These are phyloP conservation scores for Thysanoteuthis rhombus DNA, from an alignment of 2,888 invertebrate genomes.

Conservation along the genomic window DNA sequence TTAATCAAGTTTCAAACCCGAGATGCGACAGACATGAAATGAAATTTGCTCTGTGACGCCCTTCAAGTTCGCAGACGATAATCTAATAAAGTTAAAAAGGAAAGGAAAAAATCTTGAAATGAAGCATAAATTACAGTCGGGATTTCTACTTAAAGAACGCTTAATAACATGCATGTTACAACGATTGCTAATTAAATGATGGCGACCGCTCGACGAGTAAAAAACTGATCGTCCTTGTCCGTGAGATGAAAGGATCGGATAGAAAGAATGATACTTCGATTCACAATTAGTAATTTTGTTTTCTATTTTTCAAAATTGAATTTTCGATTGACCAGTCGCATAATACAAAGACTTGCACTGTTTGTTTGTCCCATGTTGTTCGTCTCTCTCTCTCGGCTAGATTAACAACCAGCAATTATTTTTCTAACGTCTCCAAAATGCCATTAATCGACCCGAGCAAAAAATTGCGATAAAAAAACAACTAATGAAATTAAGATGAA, in stretches of 20 bases:
- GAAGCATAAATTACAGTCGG: background rate
- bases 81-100: background rate
- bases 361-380: background rate
- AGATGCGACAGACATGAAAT: background rate
- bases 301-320: background rate
- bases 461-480: no score
- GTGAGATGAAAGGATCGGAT: background rate
- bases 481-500: no score
- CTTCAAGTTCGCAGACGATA: background rate
- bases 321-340: background rate
- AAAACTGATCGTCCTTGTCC: background rate
- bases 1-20: background rate
- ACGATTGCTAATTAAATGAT: background rate
- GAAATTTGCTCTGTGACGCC: background rate
- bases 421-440: background rate
- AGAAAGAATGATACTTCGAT: background rate
- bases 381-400: background rate
- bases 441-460: no score
- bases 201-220: background rate
- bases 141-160: background rate
- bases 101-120: background rate
- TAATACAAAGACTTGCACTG: background rate
- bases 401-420: background rate
- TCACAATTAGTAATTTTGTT: background rate
- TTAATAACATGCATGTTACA: background rate